Conservation (phyloP, 2,888 invertebrate genomes). For the Stenolophus ochropezus region DNA sequence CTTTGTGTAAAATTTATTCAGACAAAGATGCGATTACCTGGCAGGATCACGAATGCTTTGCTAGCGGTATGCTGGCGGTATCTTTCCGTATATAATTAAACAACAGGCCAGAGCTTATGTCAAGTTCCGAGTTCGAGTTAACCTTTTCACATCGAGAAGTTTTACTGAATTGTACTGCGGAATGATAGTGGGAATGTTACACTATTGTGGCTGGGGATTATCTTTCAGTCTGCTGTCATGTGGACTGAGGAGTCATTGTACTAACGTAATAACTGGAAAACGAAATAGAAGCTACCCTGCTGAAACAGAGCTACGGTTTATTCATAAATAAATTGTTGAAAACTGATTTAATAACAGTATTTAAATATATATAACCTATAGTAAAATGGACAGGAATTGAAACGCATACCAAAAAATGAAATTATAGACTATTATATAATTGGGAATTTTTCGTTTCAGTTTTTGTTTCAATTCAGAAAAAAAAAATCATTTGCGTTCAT, state of each 20-base stretch:
- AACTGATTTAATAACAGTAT: too few species aligned
- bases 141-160: slow-evolving; percentile 12
- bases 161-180: neutral
- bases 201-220: neutral
- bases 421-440: too few species aligned
- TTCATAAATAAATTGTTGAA: too few species aligned
- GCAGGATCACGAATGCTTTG: neutral
- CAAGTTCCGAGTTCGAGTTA: slow-evolving; percentile 13
- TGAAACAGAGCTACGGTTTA: too few species aligned
- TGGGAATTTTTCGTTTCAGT: too few species aligned
- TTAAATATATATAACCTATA: too few species aligned
- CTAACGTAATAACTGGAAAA: neutral
- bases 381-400: too few species aligned
- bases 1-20: slow-evolving; percentile 22
- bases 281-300: too few species aligned
- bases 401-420: too few species aligned
- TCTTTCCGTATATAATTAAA: slow-evolving; percentile 10
- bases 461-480: too few species aligned
- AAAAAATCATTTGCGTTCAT: too few species aligned
- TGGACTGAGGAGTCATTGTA: neutral
- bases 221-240: neutral
- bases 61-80: neutral
- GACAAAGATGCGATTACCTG: slow-evolving; percentile 23
- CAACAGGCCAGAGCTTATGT: slow-evolving; percentile 25
- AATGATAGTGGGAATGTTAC: neutral